Base-by-base conservation (phyloP, 1,140 invertebrate genomes). In the Neodiprion virginianus region DNA sequence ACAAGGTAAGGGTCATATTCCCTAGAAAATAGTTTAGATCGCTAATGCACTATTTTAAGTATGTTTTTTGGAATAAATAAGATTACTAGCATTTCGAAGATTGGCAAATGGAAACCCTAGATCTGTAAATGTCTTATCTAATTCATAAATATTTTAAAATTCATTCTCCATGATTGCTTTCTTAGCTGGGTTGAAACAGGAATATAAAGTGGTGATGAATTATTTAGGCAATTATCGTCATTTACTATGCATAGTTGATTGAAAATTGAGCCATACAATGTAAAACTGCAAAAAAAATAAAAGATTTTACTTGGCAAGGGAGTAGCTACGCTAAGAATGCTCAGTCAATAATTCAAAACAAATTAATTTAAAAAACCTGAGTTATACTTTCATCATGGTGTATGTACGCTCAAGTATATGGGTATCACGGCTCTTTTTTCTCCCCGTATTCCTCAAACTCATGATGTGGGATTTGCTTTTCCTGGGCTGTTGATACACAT, bases 1-100 rank as follows among this genome's bases (percentile, higher is more conserved):
- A 61, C 53, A 61, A 61, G 53, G 53, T 61, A 17, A 61, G n/a
- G 53, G 53, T 61, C n/a, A 17, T 61, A 61, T 61, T 61, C 53
- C 2, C 28, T 61, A 61, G 53, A 40, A 40, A 5, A 61, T 61
- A 61, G 8, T 61, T 61, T 61, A 61, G 53, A 61, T 14, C 5
- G 11, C n/a, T 12, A 61, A 61, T 61, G 53, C 53, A 61, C 53
- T 61, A 61, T 17, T 61, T 61, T 61, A 61, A 61, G 53, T 61
- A 61, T 17, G 53, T 7, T 61, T 14, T 17, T 61, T 17, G 53
- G n/a, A 61, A 61, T 61, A 61, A 12, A 14, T 61, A 61, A 17
- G 4, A 61, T 61, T 61, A 61, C 7, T 17, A 17, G 53, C 53
- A 61, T 8, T 61, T 61, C n/a, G 3, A 12, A 61, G 53, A 61